Evolutionary conservation across 2,888 invertebrate species (phyloP).

Genomic region (Himalopsyche anomala): DNA sequence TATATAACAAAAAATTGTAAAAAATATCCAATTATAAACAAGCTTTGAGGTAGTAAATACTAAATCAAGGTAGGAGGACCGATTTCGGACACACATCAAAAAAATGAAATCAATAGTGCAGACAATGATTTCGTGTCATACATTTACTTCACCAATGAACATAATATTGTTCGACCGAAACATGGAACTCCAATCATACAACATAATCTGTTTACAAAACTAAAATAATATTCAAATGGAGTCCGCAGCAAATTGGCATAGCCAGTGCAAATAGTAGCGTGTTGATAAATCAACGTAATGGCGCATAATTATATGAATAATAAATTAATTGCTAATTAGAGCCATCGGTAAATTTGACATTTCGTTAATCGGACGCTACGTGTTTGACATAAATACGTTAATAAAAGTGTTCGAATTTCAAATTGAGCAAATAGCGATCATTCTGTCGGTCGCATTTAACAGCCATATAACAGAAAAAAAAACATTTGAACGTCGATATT

Average conservation of each 20-base stretch:
- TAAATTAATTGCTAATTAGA: constrained; percentile 34
- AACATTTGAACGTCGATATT: too few species aligned
- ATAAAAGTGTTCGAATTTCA: background rate
- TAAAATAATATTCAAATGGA: constrained; percentile 25
- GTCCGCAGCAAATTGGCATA: background rate
- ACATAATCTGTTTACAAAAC: constrained; percentile 7
- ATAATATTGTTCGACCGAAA: background rate
- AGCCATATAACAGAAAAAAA: too few species aligned
- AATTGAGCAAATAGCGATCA: background rate
- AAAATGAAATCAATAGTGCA: too few species aligned
- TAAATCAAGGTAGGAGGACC: too few species aligned
- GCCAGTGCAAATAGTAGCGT: background rate
- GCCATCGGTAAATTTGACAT: constrained; percentile 8
- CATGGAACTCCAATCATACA: background rate
- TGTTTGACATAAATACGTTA: background rate
- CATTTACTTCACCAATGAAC: background rate
- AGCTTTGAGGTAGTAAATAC: too few species aligned
- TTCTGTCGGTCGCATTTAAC: too few species aligned
- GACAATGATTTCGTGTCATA: background rate
- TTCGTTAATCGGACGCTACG: background rate
- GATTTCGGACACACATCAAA: too few species aligned
- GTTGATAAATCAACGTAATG: constrained; percentile 20
- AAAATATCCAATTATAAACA: too few species aligned
- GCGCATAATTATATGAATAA: background rate
- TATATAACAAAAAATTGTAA: too few species aligned